Evolutionary conservation across 2,797 vertebrate species (phyloP), one percentile per base, ranked within the genome.

Genomic region (Poecilia gillii): DNA sequence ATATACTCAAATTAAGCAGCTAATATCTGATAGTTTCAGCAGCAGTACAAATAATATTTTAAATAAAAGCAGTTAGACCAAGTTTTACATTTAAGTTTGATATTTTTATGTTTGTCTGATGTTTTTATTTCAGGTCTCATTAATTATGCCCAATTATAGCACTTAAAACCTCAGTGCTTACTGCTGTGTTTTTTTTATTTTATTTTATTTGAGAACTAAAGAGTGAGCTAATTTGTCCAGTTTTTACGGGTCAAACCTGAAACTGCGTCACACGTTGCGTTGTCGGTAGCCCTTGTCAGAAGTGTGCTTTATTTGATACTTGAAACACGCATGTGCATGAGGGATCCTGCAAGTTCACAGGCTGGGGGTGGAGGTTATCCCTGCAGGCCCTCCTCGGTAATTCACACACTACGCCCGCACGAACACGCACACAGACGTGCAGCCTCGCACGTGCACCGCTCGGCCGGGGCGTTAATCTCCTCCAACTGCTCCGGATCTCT

Each of bases 401-500:
- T 88, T 88, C 90, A 90, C 90, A 89, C 86, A 81, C 76, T 78
- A 71, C 72, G 72, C 73, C 74, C 25, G 66, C 66, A 83, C 68
- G n/a, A 36, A 76, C 72, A n/a, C 28, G 39, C 72, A 51, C 80
- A 79, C 75, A n/a, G 72, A 71, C 80, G 45, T 74, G 79, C 86
- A 76, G 75, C 36, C 57, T 59, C 14, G 71, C 88, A 87, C 74
- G 75, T 84, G 90, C 28, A 1, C 72, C 31, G 18, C 87, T 80
- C 88, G 57, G 75, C 83, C 78, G 2, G 2, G 28, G 83, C 76
- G 82, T 80, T 91, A 93, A 94, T 94, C 91, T 93, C 85, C 90
- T 87, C 90, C 90, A 89, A 91, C 92, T 91, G 90, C 93, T 88
- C 89, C 43, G 90, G 88, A 92, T 87, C 84, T 86, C 83, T 90